Percentiles rank a stretch among this genome's conserved stretches.
These are phyloP conservation scores for Leptosomus discolor DNA, from an alignment of 2,113 vertebrate species.

Conservation along the genomic window DNA sequence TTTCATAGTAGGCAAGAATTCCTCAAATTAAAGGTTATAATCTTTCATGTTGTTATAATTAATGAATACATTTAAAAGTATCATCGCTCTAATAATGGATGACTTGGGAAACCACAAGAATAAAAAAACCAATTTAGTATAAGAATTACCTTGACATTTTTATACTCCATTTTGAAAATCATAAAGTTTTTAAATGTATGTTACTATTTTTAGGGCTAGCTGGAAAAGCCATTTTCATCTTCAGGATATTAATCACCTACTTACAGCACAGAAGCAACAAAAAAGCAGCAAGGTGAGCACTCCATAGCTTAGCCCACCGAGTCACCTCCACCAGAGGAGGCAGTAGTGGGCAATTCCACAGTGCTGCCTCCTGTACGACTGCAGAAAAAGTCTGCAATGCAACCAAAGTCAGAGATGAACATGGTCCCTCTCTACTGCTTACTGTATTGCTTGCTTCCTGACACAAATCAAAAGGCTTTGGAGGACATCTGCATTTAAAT, in stretches of 20 bases:
- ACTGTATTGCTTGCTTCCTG: fast-evolving
- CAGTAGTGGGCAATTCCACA: neutral
- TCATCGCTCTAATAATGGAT: neutral
- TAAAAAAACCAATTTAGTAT: neutral
- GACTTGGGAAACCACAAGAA: neutral
- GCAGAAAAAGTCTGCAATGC: neutral
- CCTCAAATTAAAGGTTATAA: neutral
- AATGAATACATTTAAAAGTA: neutral
- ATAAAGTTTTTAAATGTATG: neutral
- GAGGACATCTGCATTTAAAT: neutral
- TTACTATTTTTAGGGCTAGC: neutral
- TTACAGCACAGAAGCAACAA: neutral
- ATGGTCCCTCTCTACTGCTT: neutral
- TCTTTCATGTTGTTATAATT: neutral
- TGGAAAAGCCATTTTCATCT: neutral
- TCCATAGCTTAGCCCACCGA: neutral
- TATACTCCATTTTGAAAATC: neutral
- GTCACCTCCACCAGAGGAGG: neutral
- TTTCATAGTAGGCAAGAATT: neutral
- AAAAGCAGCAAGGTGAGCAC: neutral
- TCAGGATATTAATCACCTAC: neutral
- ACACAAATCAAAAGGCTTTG: neutral
- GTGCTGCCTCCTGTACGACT: no score
- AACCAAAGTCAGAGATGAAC: neutral
- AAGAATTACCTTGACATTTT: neutral